Percentiles rank a stretch among this genome's conserved stretches.
phyloP scores from a whole-genome alignment of 2,888 invertebrate genomes.

The Brachyopa scutellaris region DNA sequence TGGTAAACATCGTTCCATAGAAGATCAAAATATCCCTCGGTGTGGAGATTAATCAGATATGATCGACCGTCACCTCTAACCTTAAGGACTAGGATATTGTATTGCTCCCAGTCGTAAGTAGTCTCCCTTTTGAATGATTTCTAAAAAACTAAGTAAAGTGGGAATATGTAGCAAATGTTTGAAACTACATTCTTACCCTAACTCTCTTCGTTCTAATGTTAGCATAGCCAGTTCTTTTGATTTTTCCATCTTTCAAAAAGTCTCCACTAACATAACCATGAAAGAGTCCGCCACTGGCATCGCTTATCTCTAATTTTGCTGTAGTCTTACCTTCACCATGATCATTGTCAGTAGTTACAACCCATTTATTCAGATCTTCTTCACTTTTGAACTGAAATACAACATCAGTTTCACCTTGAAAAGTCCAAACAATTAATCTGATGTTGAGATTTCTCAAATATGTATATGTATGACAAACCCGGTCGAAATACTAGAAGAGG shows the following conservation, averaged over 20 bases:
- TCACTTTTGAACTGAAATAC: constrained; percentile 88
- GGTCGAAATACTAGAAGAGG: constrained; percentile 83
- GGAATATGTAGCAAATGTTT: neutral
- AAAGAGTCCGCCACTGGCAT: constrained; percentile 87
- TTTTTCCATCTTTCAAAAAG: constrained; percentile 90
- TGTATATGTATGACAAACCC: constrained; percentile 80
- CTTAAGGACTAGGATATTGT: constrained; percentile 89
- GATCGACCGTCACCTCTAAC: constrained; percentile 96
- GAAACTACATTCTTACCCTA: constrained; percentile 83
- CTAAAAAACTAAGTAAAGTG: constrained; percentile 80
- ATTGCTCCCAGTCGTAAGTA: constrained; percentile 89
- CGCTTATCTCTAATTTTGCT: constrained; percentile 86
- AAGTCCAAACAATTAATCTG: neutral
- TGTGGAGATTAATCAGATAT: constrained; percentile 91
- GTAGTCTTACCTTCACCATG: constrained; percentile 90
- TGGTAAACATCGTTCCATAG: constrained; percentile 95
- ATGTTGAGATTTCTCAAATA: neutral
- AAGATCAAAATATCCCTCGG: constrained; percentile 90
- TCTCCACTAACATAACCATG: constrained; percentile 87
- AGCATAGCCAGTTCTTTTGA: constrained; percentile 91
- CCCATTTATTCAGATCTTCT: constrained; percentile 86
- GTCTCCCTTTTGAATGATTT: constrained; percentile 91
- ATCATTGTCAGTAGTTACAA: constrained; percentile 90
- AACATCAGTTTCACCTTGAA: constrained; percentile 87
- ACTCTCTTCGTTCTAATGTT: constrained; percentile 87